phyloP scores from a whole-genome alignment of 2,888 invertebrate species.

The Pecten maximus region DNA sequence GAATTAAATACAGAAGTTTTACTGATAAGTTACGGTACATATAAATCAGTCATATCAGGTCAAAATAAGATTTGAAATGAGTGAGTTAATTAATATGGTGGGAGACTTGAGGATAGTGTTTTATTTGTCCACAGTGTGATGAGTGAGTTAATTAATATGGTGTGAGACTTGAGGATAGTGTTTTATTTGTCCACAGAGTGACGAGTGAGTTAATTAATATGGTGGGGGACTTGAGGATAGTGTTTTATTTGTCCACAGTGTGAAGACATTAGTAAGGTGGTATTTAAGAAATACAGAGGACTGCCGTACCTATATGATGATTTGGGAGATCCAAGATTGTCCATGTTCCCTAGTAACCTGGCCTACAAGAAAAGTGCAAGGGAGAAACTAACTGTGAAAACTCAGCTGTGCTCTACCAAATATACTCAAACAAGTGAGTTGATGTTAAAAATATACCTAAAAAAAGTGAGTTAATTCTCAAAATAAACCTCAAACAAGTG shows the following conservation, averaged over 20 bases:
- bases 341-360: constrained; percentile 85
- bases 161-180: no score
- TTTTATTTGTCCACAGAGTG: no score
- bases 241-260: constrained; percentile 84
- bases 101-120: no score
- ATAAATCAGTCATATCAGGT: no score
- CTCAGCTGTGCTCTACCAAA: constrained; percentile 96
- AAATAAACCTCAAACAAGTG: not conserved
- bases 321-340: constrained; percentile 63
- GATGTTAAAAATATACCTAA: not conserved
- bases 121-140: no score
- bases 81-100: no score
- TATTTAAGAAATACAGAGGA: constrained; percentile 84
- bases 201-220: constrained; percentile 85
- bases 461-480: not conserved
- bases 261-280: constrained; percentile 89
- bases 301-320: constrained; percentile 78
- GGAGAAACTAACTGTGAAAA: constrained; percentile 91
- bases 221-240: not conserved
- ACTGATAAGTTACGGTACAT: no score
- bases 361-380: constrained; percentile 84
- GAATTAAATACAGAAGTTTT: no score
- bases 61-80: no score
- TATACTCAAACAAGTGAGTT: constrained; percentile 93
- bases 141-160: no score